Base-by-base conservation (phyloP, 92 coral and sea anemone genomes). In the Micromussa lordhowensis region DNA sequence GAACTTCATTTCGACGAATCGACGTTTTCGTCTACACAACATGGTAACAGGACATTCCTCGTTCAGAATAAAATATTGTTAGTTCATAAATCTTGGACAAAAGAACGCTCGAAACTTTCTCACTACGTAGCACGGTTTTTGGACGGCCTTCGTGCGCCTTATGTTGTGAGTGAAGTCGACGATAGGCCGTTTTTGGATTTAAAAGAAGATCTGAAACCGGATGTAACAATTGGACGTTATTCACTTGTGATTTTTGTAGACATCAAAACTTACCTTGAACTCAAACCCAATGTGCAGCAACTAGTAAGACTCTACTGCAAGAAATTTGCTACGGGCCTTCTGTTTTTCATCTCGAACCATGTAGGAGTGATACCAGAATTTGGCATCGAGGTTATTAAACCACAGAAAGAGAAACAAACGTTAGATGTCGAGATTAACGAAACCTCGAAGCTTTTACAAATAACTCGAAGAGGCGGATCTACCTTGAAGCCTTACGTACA, bases 231-330 rank as follows among this genome's bases (percentile, higher is more conserved):
- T 13, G 99, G 96, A 11, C 90, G 87, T 71, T 97, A 96, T 80
- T 94, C 99, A 1, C 85, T 96, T 31, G 79, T 97, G 12, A 86
- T 96, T 35, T 97, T 97, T 40, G 91, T 96, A n/a, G 98, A 97
- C 83, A 91, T 97, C 29, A 91, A 93, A 84, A 88, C 96, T 0
- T 97, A 94, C 78, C 75, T 96, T 28, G 93, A 93, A 35, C 95
- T 97, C n/a, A 97, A 92, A 66, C 96, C 89, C 21, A 92, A 89
- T 30, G 92, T 93, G 18, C 95, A 93, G 22, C 95, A 94, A 35
- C 73, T 87, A 30, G 83, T 96, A 35, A 91, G 83, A 71, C 91
- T 92, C 2, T 97, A 97, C 85, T 94, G 99, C 86, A 93, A 93
- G 86, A 97, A 97, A 82, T 97, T 96, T 80, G 70, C 90, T 17